Evolutionary conservation across 2,113 vertebrate species (phyloP), one percentile per base, ranked within the genome.

Genomic region (Acinonyx jubatus): DNA sequence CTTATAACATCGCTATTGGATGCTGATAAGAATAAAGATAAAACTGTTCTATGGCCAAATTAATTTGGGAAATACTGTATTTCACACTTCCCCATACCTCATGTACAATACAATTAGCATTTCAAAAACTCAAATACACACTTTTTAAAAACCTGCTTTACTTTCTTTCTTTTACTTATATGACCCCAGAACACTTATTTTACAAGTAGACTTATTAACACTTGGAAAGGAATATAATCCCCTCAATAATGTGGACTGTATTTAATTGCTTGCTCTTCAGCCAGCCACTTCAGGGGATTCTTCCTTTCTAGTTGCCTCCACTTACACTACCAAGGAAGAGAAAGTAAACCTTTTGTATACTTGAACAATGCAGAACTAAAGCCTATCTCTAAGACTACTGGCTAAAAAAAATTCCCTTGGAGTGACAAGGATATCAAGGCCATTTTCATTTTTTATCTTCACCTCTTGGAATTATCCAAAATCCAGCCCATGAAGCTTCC

Each of bases 271-370:
- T 89, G 21, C 36, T 81, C 66, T 80, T 76, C 38, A 69, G 61
- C 15, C 61, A 76, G 27, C 50, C 3, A 78, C n/a, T 78, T 83
- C 4, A 66, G 14, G 36, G n/a, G 19, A 55, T 36, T 94, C 12
- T 73, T 76, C 78, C 74, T 96, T 89, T 61, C 33, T 57, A 86
- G 36, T 23, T 86, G 18, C 41, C 11, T 89, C 50, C 45, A 71
- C 57, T 69, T n/a, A 73, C 33, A 87, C n/a, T 25, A 83, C 29
- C 57, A 71, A 15, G 52, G 25, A 86, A 91, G 55, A 92, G 23
- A 96, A 96, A 89, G 94, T 41, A 38, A 96, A 94, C 7, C 33
- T 96, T 78, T 63, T 50, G 13, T 81, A 63, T 12, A 96, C 33
- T 27, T 87, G 45, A 93, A n/a, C 18, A 91, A 89, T 7, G 21